phyloP scores from a whole-genome alignment of 2,888 invertebrate species.

The Sinelater perroti region DNA sequence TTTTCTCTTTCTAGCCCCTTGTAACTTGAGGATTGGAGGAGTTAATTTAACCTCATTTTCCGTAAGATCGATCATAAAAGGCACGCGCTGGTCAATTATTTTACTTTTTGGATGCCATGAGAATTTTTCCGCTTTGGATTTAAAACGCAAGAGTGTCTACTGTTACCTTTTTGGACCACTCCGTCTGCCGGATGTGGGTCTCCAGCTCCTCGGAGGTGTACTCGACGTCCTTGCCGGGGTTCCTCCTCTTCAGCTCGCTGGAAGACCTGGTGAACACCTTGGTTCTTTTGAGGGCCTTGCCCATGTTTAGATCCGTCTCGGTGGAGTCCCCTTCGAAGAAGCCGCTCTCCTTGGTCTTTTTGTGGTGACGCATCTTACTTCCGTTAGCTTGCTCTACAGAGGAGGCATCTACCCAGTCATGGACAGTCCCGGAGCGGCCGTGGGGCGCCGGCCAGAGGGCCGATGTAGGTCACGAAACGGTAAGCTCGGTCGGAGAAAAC shows the following conservation, averaged over 20 bases:
- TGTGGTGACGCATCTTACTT: constrained; percentile 59
- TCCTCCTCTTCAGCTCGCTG: constrained; percentile 48
- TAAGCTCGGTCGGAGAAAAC: constrained; percentile 30
- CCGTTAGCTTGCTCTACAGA: not conserved
- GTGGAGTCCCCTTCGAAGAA: constrained; percentile 81
- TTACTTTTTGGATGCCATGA: no score
- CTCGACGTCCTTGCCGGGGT: constrained; percentile 46
- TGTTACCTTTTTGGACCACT: no score
- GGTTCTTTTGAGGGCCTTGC: constrained; percentile 59
- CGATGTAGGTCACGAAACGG: constrained; percentile 36
- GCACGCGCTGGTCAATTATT: no score
- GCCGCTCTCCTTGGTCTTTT: constrained; percentile 76
- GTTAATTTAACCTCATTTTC: no score
- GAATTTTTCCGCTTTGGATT: no score
- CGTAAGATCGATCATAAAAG: no score
- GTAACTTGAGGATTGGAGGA: no score
- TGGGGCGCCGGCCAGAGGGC: not conserved
- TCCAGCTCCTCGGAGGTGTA: constrained; percentile 56
- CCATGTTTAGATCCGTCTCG: constrained; percentile 66
- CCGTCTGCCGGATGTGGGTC: constrained; percentile 50
- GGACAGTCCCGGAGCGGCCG: not conserved
- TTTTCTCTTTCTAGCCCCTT: no score
- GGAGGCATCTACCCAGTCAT: constrained; percentile 12
- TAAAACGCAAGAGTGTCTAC: no score
- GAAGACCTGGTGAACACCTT: constrained; percentile 55